Evolutionary conservation across 1,140 invertebrate species (phyloP), one percentile per base, ranked within the genome.

Genomic region (Heliconius hermathena): DNA sequence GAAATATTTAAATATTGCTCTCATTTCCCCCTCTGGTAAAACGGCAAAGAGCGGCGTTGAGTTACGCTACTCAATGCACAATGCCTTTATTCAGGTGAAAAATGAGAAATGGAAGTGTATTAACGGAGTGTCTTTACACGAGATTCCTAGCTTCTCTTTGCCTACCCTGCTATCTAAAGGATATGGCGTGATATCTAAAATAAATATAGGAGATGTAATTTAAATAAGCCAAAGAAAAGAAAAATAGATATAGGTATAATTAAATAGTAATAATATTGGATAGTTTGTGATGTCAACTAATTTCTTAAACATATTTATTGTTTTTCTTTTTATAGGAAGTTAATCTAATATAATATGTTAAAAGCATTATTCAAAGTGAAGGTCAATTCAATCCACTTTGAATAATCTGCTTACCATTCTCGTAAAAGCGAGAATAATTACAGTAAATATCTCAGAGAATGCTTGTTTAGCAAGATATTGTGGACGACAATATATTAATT

Each of bases 301-400:
- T 66, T 26, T 13, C 22, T 26, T 66, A 26, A 26, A 13, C 4
- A 2, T 66, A 26, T 26, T 29, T 4, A 60, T 22, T 60, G 8
- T 66, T 66, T 29, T 29, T 5, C 3, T 16, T 20, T 16, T 38
- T 41, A 72, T 38, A 20, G n/a, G 33, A 3, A n/a, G 36, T 29
- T 38, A 18, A 71, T 66, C 9, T 20, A 38, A n/a, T 71, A 26
- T 71, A 18, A 41, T 3, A 20, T 66, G 0, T 66, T 60, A 66
- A 66, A 26, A 29, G 60, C 71, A 72, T 73, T 73, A 49, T 73
- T 49, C 20, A 6, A 46, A 73, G 41, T 49, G 38, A 73, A 73
- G 72, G 72, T 18, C n/a, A 52, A 73, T 73, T n/a, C 41, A 73
- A 73, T 73, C 9, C 22, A 52, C 18, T 38, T 22, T 20, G 41